Evolutionary conservation across 2,113 vertebrate species (phyloP), one percentile per base, ranked within the genome.

Genomic region (Takifugu flavidus): DNA sequence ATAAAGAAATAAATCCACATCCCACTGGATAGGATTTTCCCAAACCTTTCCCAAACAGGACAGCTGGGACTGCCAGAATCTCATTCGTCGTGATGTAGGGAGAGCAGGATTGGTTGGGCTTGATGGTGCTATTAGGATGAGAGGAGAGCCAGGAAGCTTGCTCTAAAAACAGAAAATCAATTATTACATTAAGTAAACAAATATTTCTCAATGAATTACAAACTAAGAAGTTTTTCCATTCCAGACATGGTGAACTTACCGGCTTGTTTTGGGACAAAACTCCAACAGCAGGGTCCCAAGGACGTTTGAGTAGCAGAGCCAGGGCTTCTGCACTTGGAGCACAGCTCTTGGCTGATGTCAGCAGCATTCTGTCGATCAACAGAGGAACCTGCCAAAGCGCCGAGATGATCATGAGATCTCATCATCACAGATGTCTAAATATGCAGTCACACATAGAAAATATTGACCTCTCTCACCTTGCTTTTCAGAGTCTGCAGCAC

Each of bases 51-150:
- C 97, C 58, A 98, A 83, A 78, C 96, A 98, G 72, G 96, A 96
- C 14, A 99, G 94, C 88, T 99, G 97, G 0, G 97, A 98, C 74
- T 98, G 95, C 96, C 97, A 99, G 91, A 99, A 98, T 26, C 95
- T 93, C 82, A 96, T 95, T 62, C 97, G 90, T 0, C 96, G 92
- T 1, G 95, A 95, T 3, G 95, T 91, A 54, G 94, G 91, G 61
- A 95, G 92, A 73, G 91, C 77, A 0, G 94, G 92, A 72, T 90
- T 94, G 46, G 92, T 92, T 0, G 95, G 96, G 39, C 94, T 94
- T 0, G 95, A 96, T 34, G 97, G 95, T 7, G 94, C 93, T 4
- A 98, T 91, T 49, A 98, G 91, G 77, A 98, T 96, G 62, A 99
- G 92, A 0, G 97, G 97, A 1, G 96, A 96, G 8, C 97, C 95